A percentile compares a stretch with the other conserved stretches of the same genome.
Conservation (phyloP, 2,797 vertebrate species). For the Fistularia commersonii region DNA sequence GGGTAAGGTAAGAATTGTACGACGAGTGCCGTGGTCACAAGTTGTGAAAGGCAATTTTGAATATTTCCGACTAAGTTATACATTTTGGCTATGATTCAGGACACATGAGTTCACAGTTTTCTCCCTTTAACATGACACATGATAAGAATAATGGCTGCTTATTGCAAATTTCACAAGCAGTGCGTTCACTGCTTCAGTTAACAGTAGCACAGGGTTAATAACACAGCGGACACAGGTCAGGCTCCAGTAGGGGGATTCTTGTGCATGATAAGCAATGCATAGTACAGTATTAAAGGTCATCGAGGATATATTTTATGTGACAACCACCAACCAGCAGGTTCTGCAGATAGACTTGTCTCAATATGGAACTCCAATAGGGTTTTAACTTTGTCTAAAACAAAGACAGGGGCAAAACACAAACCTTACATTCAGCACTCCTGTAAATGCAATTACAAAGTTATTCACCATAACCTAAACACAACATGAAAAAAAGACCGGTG, state of each 20-base stretch:
- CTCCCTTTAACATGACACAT: conserved; percentile 59
- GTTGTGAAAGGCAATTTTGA: conserved; percentile 39
- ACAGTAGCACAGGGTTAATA: conserved; percentile 46
- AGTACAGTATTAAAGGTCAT: conserved; percentile 64
- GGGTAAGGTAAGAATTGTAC: conserved; percentile 7
- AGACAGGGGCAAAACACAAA: conserved; percentile 19
- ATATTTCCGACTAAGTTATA: conserved; percentile 30
- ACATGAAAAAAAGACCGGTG: conserved; percentile 14
- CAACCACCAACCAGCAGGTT: conserved; percentile 9
- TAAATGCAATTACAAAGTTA: conserved; percentile 67
- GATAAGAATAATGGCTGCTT: conserved; percentile 53
- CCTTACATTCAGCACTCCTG: conserved; percentile 60
- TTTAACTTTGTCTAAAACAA: conserved; percentile 36
- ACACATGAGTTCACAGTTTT: conserved; percentile 67
- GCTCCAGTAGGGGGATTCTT: conserved; percentile 28
- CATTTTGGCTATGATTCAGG: conserved; percentile 51
- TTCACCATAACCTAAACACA: conserved; percentile 55
- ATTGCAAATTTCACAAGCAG: conserved; percentile 67
- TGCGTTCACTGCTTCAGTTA: conserved; percentile 38
- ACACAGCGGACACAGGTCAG: conserved; percentile 31
- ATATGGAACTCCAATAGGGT: conserved; percentile 1
- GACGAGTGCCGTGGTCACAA: conserved; percentile 51
- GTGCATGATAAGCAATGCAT: conserved; percentile 61
- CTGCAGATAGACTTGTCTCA: no score
- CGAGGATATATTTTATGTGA: conserved; percentile 27